Evolutionary conservation across 2,888 invertebrate genomes (phyloP), one percentile per base, ranked within the genome.

Genomic region (Dugesia japonica): DNA sequence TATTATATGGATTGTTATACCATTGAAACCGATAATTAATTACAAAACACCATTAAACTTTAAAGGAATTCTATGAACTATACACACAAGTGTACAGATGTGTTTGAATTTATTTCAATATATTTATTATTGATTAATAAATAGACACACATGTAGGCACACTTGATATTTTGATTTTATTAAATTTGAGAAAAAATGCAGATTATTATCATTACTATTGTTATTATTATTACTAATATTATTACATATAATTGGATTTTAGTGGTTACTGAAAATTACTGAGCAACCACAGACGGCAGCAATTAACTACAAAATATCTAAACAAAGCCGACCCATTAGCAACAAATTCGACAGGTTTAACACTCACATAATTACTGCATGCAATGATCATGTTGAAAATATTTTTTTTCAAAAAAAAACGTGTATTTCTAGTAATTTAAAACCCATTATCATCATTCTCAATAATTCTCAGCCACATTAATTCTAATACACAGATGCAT

Each of bases 361-460:
- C 56, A 56, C 56, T 56, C 56, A 56, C 56, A 56, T 56, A n/a
- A 56, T 56, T n/a, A n/a, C 31, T 20, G 56, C 56, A 13, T 56
- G 56, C n/a, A 56, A 56, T 4, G 20, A 23, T 4, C 4, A 23
- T n/a, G 23, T 56, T 23, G 56, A n/a, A 7, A 56, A 56, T 56
- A 7, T 31, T 31, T 31, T 31, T 31, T 31, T n/a, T n/a, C n/a
- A n/a, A n/a, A n/a, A n/a, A 31, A 31, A 31, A 31, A 31, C 56
- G 56, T 56, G 23, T 56, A 56, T 56, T 56, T 56, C 56, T 56
- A 56, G 56, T 56, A 56, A 56, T 56, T 56, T 56, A 56, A 56
- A 56, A 56, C 56, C 56, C 56, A 56, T 56, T 56, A 56, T 56
- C 56, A 56, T 56, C n/a, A n/a, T 56, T 23, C 56, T 56, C 56